These are phyloP conservation scores for Bembecia ichneumoniformis DNA, from an alignment of 2,888 invertebrate genomes.

Conservation along the genomic window DNA sequence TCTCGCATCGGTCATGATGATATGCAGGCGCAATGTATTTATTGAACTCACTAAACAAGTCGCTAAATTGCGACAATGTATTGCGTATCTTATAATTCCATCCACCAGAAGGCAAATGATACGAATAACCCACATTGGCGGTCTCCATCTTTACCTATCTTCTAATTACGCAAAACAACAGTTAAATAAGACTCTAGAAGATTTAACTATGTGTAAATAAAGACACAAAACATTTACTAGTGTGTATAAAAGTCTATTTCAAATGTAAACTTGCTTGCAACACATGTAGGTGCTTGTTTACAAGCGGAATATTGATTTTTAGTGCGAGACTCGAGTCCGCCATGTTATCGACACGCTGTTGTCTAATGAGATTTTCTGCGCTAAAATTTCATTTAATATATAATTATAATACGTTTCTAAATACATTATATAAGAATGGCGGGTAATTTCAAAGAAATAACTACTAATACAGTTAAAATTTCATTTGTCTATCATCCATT, in stretches of 20 bases:
- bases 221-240: slow-evolving; percentile 39
- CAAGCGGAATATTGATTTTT: slow-evolving; percentile 65
- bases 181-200: slow-evolving; percentile 6
- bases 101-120: slow-evolving; percentile 85
- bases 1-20: slow-evolving; percentile 96
- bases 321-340: slow-evolving; percentile 15
- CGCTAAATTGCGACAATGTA: slow-evolving; percentile 89
- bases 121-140: slow-evolving; percentile 84
- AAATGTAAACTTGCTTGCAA: slow-evolving; percentile 32
- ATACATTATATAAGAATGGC: too few species aligned
- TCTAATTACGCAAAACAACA: background rate
- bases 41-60: slow-evolving; percentile 96
- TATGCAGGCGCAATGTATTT: slow-evolving; percentile 96
- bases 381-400: too few species aligned
- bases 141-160: slow-evolving; percentile 52
- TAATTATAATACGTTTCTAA: too few species aligned
- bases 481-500: too few species aligned
- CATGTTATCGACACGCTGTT: background rate
- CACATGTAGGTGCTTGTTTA: slow-evolving; percentile 58
- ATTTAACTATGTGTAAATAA: slow-evolving; percentile 25
- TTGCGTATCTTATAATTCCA: slow-evolving; percentile 83
- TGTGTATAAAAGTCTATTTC: slow-evolving; percentile 31
- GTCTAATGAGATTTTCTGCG: too few species aligned
- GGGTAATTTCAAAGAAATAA: too few species aligned
- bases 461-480: too few species aligned